phyloP scores from a whole-genome alignment of 2,888 invertebrate species.

The Coenonympha arcania region DNA sequence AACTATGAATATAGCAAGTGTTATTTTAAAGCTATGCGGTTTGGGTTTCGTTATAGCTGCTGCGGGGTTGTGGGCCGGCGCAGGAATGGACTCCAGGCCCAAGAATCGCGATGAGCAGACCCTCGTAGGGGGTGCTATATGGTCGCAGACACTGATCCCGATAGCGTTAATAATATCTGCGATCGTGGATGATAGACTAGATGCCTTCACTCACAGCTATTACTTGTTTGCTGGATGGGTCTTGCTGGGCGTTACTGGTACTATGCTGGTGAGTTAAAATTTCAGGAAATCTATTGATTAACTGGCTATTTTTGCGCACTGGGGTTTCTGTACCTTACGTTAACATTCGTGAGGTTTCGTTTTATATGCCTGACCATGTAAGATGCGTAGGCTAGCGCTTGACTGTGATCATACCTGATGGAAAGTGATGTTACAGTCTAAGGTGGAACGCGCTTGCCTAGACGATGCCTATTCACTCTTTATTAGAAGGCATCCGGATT shows the following conservation, averaged over 20 bases:
- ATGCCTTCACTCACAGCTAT: slow-evolving; percentile 40
- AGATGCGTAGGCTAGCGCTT: too few relatives aligned
- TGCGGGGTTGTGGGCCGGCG: slow-evolving; percentile 46
- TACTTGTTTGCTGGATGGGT: slow-evolving; percentile 41
- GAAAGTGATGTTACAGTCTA: too few relatives aligned
- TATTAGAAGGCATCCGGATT: too few relatives aligned
- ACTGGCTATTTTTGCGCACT: too few relatives aligned
- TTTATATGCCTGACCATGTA: too few relatives aligned
- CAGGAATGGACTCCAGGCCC: slow-evolving; percentile 40
- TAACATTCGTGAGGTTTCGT: too few relatives aligned
- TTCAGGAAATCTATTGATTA: too few relatives aligned
- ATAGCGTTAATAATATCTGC: slow-evolving; percentile 48
- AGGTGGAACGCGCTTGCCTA: too few relatives aligned
- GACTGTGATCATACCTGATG: too few relatives aligned
- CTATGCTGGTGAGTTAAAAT: slow-evolving; percentile 41
- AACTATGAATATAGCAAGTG: slow-evolving; percentile 19
- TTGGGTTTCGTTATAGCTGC: slow-evolving; percentile 41
- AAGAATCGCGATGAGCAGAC: slow-evolving; percentile 53
- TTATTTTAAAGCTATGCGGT: slow-evolving; percentile 40
- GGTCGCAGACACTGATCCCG: slow-evolving; percentile 56
- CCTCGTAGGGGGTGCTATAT: slow-evolving; percentile 51
- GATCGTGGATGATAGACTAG: slow-evolving; percentile 37
- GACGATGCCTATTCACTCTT: too few relatives aligned
- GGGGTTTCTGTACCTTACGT: too few relatives aligned
- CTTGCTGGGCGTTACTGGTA: slow-evolving; percentile 39